phyloP scores from a whole-genome alignment of 2,113 vertebrate genomes.

The Salvelinus namaycush region DNA sequence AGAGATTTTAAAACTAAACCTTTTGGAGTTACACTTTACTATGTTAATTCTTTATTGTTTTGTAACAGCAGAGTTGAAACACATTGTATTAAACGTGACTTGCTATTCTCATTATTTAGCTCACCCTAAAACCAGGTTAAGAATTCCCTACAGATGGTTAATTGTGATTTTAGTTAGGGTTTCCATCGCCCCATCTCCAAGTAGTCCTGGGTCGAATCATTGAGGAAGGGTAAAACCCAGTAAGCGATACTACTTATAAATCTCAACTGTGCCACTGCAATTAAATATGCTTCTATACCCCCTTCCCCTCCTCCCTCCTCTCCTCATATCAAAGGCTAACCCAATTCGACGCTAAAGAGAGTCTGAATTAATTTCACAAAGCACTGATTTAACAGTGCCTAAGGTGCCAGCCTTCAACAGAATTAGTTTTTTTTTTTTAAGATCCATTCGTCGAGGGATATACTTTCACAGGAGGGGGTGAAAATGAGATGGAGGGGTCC shows the following conservation, averaged over 20 bases:
- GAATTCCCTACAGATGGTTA: conserved; percentile 50
- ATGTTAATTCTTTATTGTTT: neutral
- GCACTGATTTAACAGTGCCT: conserved; percentile 80
- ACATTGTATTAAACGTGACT: conserved; percentile 11
- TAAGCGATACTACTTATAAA: conserved; percentile 70
- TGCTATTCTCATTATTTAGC: conserved; percentile 35
- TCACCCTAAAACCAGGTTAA: conserved; percentile 57
- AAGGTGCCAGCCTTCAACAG: conserved; percentile 74
- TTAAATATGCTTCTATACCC: conserved; percentile 69
- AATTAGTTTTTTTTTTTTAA: conserved; percentile 76
- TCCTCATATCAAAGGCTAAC: conserved; percentile 72
- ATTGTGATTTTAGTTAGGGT: conserved; percentile 46
- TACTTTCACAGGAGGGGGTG: conserved; percentile 62
- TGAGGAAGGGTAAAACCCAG: conserved; percentile 66
- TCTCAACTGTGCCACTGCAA: conserved; percentile 75
- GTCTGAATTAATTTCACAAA: conserved; percentile 79
- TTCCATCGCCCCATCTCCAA: conserved; percentile 9
- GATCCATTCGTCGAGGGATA: conserved; percentile 75
- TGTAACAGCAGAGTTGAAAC: neutral
- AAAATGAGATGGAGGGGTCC: conserved; percentile 58
- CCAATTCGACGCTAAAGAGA: conserved; percentile 74
- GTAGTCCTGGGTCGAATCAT: conserved; percentile 59
- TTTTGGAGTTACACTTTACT: neutral
- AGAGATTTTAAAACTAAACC: neutral
- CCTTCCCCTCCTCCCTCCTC: conserved; percentile 50